These are phyloP conservation scores for Rhynchophorus ferrugineus DNA, from an alignment of 1,140 invertebrate species.

Conservation along the genomic window DNA sequence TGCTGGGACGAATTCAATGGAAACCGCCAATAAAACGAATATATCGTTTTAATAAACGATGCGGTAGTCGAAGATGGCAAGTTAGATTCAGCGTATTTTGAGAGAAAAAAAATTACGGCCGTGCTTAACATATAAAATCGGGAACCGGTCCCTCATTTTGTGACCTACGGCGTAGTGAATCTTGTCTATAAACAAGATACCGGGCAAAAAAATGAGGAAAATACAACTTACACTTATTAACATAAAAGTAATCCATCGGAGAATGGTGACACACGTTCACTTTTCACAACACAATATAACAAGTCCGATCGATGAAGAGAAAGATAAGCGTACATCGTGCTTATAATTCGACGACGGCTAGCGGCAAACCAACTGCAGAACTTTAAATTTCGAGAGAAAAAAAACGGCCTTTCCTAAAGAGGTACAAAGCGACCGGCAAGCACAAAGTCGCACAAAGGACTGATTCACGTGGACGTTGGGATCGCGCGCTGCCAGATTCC, in stretches of 20 bases:
- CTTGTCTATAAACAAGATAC: neutral
- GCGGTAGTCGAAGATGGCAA: neutral
- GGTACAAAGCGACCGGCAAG: constrained; percentile 3
- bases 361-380: constrained; percentile 8
- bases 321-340: constrained; percentile 16
- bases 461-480: constrained; percentile 12
- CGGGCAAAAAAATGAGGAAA: constrained; percentile 13
- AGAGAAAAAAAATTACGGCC: neutral
- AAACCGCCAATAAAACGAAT: neutral
- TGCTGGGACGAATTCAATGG: neutral
- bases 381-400: constrained; percentile 17
- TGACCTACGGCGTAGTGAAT: neutral
- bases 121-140: neutral
- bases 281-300: constrained; percentile 22
- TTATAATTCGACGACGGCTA: constrained; percentile 11
- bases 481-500: constrained; percentile 8
- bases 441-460: constrained; percentile 8
- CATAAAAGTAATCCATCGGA: constrained; percentile 23
- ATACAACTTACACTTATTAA: constrained; percentile 26
- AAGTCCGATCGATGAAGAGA: constrained; percentile 1
- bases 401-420: neutral
- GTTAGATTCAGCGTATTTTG: neutral
- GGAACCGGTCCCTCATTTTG: neutral
- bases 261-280: constrained; percentile 18
- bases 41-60: neutral